Conservation (phyloP, 2,888 invertebrate genomes). For the Platypus cylindrus region DNA sequence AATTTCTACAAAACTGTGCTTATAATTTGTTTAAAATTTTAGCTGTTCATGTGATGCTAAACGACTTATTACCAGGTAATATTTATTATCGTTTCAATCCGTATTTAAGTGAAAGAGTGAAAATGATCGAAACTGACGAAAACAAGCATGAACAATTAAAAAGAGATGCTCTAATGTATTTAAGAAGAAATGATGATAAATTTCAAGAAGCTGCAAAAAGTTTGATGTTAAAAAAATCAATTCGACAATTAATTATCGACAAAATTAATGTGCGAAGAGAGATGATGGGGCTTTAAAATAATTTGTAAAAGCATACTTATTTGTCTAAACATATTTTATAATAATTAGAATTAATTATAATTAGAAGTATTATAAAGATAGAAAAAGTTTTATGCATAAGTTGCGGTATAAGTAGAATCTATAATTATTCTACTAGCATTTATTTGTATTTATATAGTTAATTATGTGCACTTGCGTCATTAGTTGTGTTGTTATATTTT, state of each 20-base stretch:
- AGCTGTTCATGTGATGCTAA: constrained; percentile 67
- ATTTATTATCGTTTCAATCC: constrained; percentile 82
- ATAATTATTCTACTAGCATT: too few relatives aligned
- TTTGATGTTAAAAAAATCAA: constrained; percentile 32
- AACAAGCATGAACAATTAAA: constrained; percentile 57
- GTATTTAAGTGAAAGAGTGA: constrained; percentile 64
- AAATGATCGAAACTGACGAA: constrained; percentile 67
- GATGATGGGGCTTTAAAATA: constrained; percentile 7
- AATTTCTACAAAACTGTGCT: too few relatives aligned
- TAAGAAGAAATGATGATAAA: constrained; percentile 68
- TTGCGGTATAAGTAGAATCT: too few relatives aligned
- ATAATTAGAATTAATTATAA: too few relatives aligned
- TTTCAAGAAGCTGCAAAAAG: constrained; percentile 46
- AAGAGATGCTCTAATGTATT: constrained; percentile 66
- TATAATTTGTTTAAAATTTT: constrained; percentile 22
- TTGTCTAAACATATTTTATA: constrained; percentile 1
- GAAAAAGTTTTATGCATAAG: too few relatives aligned
- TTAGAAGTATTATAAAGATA: too few relatives aligned
- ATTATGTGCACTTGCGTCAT: too few relatives aligned
- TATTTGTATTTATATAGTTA: too few relatives aligned
- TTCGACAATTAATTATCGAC: constrained; percentile 7
- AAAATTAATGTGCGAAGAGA: constrained; percentile 7
- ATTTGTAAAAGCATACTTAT: too few relatives aligned
- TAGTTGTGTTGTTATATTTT: too few relatives aligned
- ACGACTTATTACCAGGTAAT: constrained; percentile 59